phyloP scores from a whole-genome alignment of 2,888 invertebrate genomes.

The Hypomecis atomaria region DNA sequence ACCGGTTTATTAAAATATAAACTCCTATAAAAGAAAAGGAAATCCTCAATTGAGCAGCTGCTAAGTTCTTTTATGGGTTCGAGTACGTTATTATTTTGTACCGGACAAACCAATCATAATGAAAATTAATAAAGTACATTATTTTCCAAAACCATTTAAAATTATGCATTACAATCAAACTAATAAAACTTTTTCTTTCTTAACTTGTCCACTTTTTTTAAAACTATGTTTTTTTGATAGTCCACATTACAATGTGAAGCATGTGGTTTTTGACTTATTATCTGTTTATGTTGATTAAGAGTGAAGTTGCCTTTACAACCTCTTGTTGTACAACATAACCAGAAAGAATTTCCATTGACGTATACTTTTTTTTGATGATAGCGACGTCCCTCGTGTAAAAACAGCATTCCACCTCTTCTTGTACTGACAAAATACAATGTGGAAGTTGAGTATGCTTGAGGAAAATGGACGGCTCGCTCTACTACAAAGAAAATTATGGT shows the following conservation, averaged over 20 bases:
- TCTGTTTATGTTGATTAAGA: not conserved
- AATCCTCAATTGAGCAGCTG: no score
- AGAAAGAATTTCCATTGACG: slow-evolving; percentile 4
- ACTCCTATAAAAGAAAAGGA: no score
- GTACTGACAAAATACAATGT: slow-evolving; percentile 1
- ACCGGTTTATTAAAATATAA: no score
- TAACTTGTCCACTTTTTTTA: slow-evolving; percentile 4
- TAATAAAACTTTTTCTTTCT: not conserved
- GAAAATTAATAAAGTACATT: no score
- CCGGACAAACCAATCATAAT: no score
- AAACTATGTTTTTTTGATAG: not conserved
- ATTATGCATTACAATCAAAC: no score
- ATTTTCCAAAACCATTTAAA: no score
- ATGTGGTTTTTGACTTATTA: slow-evolving; percentile 1
- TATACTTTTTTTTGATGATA: slow-evolving; percentile 7
- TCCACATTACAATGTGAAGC: not conserved
- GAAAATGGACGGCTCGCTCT: no score
- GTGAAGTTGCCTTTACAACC: slow-evolving; percentile 10
- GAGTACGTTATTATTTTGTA: no score
- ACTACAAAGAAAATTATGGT: no score
- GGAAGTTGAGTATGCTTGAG: no score
- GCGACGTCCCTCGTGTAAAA: slow-evolving; percentile 4
- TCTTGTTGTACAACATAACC: slow-evolving; percentile 17
- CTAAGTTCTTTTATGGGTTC: no score
- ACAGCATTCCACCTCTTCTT: slow-evolving; percentile 1